A percentile compares a stretch with the other conserved stretches of the same genome.
phyloP scores from a whole-genome alignment of 2,888 invertebrate genomes.

The Mythimna albipuncta region DNA sequence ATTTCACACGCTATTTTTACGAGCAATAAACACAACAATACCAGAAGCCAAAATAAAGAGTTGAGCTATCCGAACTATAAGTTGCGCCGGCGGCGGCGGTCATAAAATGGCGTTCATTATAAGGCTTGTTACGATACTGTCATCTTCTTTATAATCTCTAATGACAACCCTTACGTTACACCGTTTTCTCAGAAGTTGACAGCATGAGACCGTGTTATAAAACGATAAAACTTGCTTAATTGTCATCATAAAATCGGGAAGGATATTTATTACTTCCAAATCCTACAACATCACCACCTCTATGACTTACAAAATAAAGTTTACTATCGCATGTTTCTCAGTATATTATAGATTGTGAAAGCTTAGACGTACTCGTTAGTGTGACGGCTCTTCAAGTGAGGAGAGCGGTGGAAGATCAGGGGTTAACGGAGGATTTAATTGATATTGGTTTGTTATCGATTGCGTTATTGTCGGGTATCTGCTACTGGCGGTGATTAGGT shows the following conservation, averaged over 20 bases:
- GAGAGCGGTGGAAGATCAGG: conserved; percentile 73
- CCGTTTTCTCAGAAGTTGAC: conserved; percentile 87
- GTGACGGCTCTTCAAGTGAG: conserved; percentile 72
- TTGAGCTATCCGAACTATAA: conserved; percentile 57
- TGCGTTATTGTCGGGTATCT: conserved; percentile 60
- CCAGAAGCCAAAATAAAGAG: conserved; percentile 68
- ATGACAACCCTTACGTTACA: conserved; percentile 77
- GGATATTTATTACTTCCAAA: conserved; percentile 68
- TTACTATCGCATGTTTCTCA: conserved; percentile 29
- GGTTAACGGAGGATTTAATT: conserved; percentile 70
- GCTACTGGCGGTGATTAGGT: conserved; percentile 63
- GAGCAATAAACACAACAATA: conserved; percentile 62
- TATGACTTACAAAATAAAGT: conserved; percentile 28
- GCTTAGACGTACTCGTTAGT: conserved; percentile 76
- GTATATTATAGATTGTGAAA: conserved; percentile 39
- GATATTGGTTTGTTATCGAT: conserved; percentile 76
- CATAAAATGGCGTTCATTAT: conserved; percentile 81
- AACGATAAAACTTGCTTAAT: conserved; percentile 86
- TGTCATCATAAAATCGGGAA: conserved; percentile 81
- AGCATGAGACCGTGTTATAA: conserved; percentile 79
- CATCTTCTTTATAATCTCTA: conserved; percentile 86
- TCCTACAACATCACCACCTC: conserved; percentile 4
- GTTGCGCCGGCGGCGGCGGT: conserved; percentile 55
- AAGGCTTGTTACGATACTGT: conserved; percentile 85
- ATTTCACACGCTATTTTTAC: conserved; percentile 62